These are phyloP conservation scores for Coenonympha glycerion DNA, from an alignment of 2,888 invertebrate genomes.

Conservation along the genomic window DNA sequence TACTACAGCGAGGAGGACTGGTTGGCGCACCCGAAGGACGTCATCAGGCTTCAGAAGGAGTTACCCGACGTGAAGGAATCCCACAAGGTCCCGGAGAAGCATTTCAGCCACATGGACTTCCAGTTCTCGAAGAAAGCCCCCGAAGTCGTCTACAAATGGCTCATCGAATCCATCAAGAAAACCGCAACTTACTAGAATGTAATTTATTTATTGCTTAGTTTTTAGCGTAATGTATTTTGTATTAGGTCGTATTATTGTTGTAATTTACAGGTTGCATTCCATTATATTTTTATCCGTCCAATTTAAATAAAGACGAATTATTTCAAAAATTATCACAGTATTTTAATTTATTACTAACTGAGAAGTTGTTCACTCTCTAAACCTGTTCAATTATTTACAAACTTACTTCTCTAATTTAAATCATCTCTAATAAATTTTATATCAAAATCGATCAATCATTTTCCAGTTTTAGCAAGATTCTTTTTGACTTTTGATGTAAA, in stretches of 20 bases:
- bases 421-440: too few relatives aligned
- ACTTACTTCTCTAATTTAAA: too few relatives aligned
- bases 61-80: constrained; percentile 75
- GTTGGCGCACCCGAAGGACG: constrained; percentile 78
- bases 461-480: too few relatives aligned
- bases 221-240: constrained; percentile 27
- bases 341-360: too few relatives aligned
- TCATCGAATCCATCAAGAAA: constrained; percentile 53
- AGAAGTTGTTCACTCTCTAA: too few relatives aligned
- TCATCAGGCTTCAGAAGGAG: constrained; percentile 68
- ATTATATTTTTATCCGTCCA: constrained; percentile 19
- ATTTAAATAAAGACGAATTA: constrained; percentile 14
- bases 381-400: too few relatives aligned
- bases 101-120: constrained; percentile 68
- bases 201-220: constrained; percentile 16
- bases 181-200: constrained; percentile 27
- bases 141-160: constrained; percentile 50
- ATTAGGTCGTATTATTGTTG: constrained; percentile 2
- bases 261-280: constrained; percentile 19
- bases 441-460: too few relatives aligned
- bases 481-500: too few relatives aligned
- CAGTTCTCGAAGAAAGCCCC: constrained; percentile 57
- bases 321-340: too few relatives aligned
- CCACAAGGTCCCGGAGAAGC: constrained; percentile 71
- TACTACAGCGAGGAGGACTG: constrained; percentile 78